These are phyloP conservation scores for Sylvilagus bachmani DNA, from an alignment of 2,113 vertebrate genomes.

Conservation along the genomic window DNA sequence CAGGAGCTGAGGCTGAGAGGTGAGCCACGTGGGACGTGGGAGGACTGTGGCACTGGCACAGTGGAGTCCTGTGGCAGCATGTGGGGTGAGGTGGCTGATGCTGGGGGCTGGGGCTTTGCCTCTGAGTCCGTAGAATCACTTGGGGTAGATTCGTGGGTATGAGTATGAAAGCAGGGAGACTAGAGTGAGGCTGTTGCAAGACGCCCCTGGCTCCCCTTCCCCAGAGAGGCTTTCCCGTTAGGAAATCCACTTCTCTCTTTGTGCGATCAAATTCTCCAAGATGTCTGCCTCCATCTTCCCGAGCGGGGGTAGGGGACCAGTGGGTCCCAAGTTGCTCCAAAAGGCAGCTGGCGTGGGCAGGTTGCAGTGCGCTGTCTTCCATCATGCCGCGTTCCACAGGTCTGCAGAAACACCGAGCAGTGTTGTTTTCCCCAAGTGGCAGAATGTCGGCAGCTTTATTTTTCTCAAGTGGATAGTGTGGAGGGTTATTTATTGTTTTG, in stretches of 20 bases:
- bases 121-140: neutral
- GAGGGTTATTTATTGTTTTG: slow-evolving; percentile 73
- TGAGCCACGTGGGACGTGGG: neutral
- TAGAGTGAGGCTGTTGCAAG: neutral
- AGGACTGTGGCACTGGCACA: neutral
- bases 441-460: slow-evolving; percentile 58
- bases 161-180: neutral
- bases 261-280: neutral
- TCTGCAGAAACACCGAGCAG: neutral
- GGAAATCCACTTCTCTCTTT: neutral
- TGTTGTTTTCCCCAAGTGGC: slow-evolving; percentile 64
- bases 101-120: neutral
- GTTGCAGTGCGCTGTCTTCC: neutral
- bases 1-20: neutral
- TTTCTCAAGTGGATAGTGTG: slow-evolving; percentile 43
- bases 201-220: neutral
- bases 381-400: neutral
- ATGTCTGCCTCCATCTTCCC: neutral
- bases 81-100: no score
- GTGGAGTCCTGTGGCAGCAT: no score
- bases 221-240: neutral
- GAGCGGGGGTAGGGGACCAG: neutral
- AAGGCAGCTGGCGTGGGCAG: neutral
- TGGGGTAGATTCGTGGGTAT: neutral
- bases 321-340: neutral